Conservation (phyloP, 1,140 invertebrate species). For the Brachionus manjavacas region DNA sequence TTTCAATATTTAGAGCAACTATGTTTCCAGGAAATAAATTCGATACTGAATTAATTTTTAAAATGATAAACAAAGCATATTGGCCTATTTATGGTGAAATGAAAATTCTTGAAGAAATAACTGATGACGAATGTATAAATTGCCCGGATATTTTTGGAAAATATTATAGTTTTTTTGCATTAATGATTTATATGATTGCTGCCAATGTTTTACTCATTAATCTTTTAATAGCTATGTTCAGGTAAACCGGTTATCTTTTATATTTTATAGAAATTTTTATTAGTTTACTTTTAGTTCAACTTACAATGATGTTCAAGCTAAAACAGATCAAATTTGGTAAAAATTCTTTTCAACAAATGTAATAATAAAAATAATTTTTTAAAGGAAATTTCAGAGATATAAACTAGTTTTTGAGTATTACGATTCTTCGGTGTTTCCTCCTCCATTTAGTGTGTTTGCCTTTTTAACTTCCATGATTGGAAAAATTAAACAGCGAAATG, state of each 20-base stretch:
- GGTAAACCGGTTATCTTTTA: constrained; percentile 45
- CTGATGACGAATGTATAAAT: not conserved
- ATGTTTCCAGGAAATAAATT: constrained; percentile 44
- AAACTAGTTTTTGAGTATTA: constrained; percentile 39
- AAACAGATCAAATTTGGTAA: constrained; percentile 38
- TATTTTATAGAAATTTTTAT: not conserved
- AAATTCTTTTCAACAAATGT: not conserved
- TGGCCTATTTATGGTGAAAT: constrained; percentile 56
- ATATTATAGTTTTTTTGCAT: not conserved
- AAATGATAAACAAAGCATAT: constrained; percentile 49
- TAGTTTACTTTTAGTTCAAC: constrained; percentile 11
- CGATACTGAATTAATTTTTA: not conserved
- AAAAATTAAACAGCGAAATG: constrained; percentile 58
- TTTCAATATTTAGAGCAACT: constrained; percentile 45
- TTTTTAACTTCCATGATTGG: constrained; percentile 66
- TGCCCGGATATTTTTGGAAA: constrained; percentile 3
- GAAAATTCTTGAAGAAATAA: constrained; percentile 50
- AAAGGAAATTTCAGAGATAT: constrained; percentile 36
- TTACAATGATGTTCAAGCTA: constrained; percentile 34
- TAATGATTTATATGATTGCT: constrained; percentile 49
- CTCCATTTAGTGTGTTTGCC: constrained; percentile 13
- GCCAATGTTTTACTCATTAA: constrained; percentile 54
- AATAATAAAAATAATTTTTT: not conserved
- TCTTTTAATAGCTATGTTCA: constrained; percentile 56
- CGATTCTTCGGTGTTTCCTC: constrained; percentile 29